phyloP scores from a whole-genome alignment of 2,113 vertebrate species.

The Passer domesticus region DNA sequence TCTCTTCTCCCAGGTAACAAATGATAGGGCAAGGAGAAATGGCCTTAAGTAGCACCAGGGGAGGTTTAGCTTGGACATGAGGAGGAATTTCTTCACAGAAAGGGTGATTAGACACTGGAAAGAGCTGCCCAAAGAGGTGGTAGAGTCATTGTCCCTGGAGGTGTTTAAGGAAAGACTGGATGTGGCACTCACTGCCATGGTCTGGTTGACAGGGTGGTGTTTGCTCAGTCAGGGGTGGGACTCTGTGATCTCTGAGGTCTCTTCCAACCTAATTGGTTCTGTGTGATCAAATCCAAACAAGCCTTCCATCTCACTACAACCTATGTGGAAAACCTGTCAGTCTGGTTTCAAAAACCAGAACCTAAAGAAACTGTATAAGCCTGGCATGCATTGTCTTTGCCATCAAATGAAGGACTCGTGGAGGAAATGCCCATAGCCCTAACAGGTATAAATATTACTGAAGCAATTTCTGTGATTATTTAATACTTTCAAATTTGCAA shows the following conservation, averaged over 20 bases:
- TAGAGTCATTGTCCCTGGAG: accelerated
- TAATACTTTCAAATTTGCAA: neutral
- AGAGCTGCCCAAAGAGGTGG: neutral
- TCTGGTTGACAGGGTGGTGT: neutral
- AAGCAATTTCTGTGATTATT: neutral
- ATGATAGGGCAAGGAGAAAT: neutral
- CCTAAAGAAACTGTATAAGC: neutral
- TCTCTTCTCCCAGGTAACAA: neutral
- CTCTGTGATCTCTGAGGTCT: neutral
- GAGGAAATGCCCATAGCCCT: neutral
- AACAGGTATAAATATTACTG: neutral
- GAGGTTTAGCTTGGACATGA: neutral
- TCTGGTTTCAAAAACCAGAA: neutral
- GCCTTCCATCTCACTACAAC: neutral
- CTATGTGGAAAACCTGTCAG: neutral
- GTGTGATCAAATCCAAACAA: neutral
- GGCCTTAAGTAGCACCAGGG: neutral
- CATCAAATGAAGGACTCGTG: neutral
- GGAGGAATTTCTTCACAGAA: neutral
- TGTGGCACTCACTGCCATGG: neutral
- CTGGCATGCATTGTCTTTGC: neutral
- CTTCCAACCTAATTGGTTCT: neutral
- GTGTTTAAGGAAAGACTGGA: neutral
- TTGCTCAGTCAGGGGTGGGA: neutral
- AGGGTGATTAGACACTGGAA: neutral